phyloP scores from a whole-genome alignment of 2,113 vertebrate genomes.

The Otus sunia region DNA sequence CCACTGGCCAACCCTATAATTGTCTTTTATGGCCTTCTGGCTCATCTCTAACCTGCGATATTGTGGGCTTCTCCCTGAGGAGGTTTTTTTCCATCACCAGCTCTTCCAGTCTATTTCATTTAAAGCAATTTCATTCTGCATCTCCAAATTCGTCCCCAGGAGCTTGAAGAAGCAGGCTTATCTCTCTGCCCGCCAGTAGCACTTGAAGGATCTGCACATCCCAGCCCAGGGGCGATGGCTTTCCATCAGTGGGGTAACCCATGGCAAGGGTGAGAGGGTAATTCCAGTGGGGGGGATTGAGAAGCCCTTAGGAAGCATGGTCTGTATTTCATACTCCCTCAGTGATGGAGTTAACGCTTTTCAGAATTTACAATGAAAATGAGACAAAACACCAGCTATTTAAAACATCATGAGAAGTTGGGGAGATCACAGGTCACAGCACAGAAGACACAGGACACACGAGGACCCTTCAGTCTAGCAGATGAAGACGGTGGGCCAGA shows the following conservation, averaged over 20 bases:
- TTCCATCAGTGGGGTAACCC: background rate
- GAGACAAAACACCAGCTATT: background rate
- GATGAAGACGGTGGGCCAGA: background rate
- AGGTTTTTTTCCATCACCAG: background rate
- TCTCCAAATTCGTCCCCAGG: background rate
- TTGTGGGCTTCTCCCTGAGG: background rate
- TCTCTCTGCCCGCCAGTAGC: background rate
- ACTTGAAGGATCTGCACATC: background rate
- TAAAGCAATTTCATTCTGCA: background rate
- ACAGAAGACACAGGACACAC: background rate
- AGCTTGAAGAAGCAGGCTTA: background rate
- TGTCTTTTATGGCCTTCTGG: background rate
- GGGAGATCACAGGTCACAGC: background rate
- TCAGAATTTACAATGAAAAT: rapidly evolving
- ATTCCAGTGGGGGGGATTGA: background rate
- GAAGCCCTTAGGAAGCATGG: background rate
- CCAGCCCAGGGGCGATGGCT: background rate
- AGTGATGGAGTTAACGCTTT: background rate
- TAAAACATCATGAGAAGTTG: background rate
- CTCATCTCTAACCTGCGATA: background rate
- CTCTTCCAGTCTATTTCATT: background rate
- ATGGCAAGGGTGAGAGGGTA: background rate
- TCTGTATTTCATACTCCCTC: background rate
- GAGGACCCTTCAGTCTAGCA: background rate
- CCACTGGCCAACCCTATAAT: background rate